Evolutionary conservation across 2,888 invertebrate species (phyloP).

Genomic region (Eurois occulta): DNA sequence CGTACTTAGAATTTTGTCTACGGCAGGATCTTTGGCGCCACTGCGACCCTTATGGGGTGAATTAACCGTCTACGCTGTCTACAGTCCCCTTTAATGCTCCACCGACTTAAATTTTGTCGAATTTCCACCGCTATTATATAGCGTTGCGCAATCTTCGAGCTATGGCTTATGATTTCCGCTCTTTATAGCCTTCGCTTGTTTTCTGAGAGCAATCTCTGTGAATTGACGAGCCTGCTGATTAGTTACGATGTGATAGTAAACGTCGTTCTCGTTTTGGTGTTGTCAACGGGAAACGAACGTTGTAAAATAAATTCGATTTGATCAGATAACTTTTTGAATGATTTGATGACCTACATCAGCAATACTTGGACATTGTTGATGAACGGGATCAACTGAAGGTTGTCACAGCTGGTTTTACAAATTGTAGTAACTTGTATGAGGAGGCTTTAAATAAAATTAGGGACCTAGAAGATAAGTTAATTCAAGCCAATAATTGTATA

Average conservation of each 20-base stretch:
- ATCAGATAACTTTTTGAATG: slow-evolving; percentile 35
- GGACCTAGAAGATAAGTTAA: no score
- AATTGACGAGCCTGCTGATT: slow-evolving; percentile 67
- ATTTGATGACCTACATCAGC: no score
- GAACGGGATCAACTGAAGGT: no score
- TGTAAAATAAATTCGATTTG: slow-evolving; percentile 53
- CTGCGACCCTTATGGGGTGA: slow-evolving; percentile 89
- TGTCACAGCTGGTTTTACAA: no score
- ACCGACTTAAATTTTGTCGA: slow-evolving; percentile 90
- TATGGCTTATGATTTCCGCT: slow-evolving; percentile 87
- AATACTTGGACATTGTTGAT: no score
- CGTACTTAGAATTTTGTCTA: slow-evolving; percentile 89
- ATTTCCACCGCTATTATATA: slow-evolving; percentile 87
- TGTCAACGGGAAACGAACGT: slow-evolving; percentile 37
- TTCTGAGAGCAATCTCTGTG: slow-evolving; percentile 68
- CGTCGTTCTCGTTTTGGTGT: slow-evolving; percentile 49
- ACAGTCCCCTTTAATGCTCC: slow-evolving; percentile 88
- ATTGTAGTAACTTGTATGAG: no score
- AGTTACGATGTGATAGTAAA: slow-evolving; percentile 58
- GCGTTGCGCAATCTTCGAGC: slow-evolving; percentile 83
- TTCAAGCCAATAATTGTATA: no score
- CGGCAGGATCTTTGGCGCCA: slow-evolving; percentile 89
- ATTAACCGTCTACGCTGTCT: slow-evolving; percentile 87
- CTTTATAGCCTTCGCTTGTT: slow-evolving; percentile 81
- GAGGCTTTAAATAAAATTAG: no score